Conservation (phyloP, 2,888 invertebrate genomes). For the Idaea aversata region DNA sequence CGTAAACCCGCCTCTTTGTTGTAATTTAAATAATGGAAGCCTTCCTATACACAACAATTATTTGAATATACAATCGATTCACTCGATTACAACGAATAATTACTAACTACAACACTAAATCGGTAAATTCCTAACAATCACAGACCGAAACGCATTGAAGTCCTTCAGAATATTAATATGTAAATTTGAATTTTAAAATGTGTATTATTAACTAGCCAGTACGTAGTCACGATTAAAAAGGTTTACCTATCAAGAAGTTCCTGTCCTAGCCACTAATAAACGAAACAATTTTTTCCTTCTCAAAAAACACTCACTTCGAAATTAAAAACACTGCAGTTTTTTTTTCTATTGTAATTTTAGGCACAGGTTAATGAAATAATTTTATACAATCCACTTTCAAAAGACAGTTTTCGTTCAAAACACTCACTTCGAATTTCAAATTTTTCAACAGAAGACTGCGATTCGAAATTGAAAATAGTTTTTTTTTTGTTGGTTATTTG, state of each 20-base stretch:
- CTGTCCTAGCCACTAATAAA: neutral
- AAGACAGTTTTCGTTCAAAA: neutral
- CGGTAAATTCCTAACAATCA: neutral
- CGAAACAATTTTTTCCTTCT: neutral
- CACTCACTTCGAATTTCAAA: slow-evolving; percentile 19
- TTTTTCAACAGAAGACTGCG: slow-evolving; percentile 34
- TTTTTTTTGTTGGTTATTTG: slow-evolving; percentile 24
- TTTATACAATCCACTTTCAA: neutral
- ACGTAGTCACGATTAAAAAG: too few relatives aligned
- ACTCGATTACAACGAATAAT: slow-evolving; percentile 1
- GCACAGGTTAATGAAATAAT: neutral
- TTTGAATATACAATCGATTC: neutral
- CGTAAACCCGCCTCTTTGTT: neutral
- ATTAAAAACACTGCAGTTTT: slow-evolving; percentile 13
- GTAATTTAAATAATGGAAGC: neutral
- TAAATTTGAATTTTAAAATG: neutral
- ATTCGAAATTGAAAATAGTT: slow-evolving; percentile 16
- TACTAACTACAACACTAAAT: neutral
- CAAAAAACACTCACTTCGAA: slow-evolving; percentile 7
- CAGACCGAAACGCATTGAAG: neutral
- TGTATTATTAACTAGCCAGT: too few relatives aligned
- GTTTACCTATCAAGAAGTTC: too few relatives aligned
- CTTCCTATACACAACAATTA: neutral
- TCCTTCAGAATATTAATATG: neutral
- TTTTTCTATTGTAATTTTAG: slow-evolving; percentile 22